Evolutionary conservation across 1,140 invertebrate genomes (phyloP), one percentile per base, ranked within the genome.

Genomic region (Hesperophylax magnus): DNA sequence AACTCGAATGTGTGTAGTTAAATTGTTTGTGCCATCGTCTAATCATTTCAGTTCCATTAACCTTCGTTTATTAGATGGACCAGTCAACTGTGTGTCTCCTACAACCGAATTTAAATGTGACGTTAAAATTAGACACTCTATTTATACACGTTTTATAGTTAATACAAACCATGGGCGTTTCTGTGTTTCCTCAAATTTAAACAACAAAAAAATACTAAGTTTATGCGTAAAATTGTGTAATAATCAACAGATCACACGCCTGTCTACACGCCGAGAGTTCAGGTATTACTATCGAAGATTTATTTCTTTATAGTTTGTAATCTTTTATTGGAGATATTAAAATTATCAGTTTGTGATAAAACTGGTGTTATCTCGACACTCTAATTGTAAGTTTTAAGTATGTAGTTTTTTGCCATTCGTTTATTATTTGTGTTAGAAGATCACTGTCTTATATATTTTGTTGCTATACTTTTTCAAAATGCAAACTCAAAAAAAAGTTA

Each of bases 121-220:
- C 56, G 47, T 72, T 72, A 72, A 72, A 53, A 54, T 72, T 72
- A 72, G 69, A 72, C 27, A 24, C 11, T 54, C 69, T 72, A 72
- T 72, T 72, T 72, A 53, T 72, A 72, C 24, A 20, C 20, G n/a
- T 53, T 54, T 54, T 7, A 52, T 24, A 54, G 20, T 72, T 53
- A 22, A 31, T 72, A 54, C 18, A 53, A 54, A 72, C 54, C 20
- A 72, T 72, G 69, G 69, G 69, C 69, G 69, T 72, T 15, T 72
- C 20, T 72, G 27, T 69, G 34, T 69, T 69, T 69, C 65, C 18
- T 69, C 24, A 11, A 7, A 1, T 17, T 24, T 61, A 14, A 47
- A 47, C 6, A 47, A 47, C 2, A 47, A 14, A 47, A 1, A 47
- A 47, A 47, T 47, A 47, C 39, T 14, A 47, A 47, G 11, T 47